Evolutionary conservation across 2,888 invertebrate genomes (phyloP).

Genomic region (Drosophila mimetica): DNA sequence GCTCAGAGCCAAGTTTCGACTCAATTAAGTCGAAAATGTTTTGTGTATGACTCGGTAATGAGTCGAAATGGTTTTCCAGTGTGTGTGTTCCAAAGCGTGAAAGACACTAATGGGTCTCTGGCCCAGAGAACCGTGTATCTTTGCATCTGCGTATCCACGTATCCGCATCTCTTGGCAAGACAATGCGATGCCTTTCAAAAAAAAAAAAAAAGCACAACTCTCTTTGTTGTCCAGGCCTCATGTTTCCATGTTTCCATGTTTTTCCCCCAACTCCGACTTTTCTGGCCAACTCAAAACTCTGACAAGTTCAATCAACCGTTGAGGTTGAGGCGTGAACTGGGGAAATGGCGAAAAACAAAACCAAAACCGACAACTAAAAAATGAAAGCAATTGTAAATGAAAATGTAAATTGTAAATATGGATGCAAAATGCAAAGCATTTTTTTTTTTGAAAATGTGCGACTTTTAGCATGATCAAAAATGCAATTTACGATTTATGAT

Average conservation of each 20-base stretch:
- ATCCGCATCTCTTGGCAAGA: constrained; percentile 44
- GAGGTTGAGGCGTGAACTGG: constrained; percentile 73
- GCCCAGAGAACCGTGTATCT: constrained; percentile 30
- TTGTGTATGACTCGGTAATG: constrained; percentile 47
- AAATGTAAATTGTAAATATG: constrained; percentile 47
- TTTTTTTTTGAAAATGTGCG: constrained; percentile 72
- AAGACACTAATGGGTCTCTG: constrained; percentile 61
- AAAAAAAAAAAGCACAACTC: constrained; percentile 40
- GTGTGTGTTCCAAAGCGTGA: constrained; percentile 47
- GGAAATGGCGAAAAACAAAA: constrained; percentile 28
- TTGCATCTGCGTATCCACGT: constrained; percentile 44
- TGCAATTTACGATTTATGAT: constrained; percentile 72
- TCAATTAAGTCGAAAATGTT: constrained; percentile 63
- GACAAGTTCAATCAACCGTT: constrained; percentile 76
- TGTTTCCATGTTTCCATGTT: constrained; percentile 35
- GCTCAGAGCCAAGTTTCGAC: constrained; percentile 31
- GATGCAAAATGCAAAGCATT: constrained; percentile 68
- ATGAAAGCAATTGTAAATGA: constrained; percentile 53
- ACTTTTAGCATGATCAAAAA: constrained; percentile 73
- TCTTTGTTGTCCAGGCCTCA: constrained; percentile 38
- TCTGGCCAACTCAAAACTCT: constrained; percentile 48
- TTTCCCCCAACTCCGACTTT: constrained; percentile 42
- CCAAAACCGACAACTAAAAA: constrained; percentile 29
- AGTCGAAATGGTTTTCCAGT: constrained; percentile 39
- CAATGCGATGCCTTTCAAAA: constrained; percentile 63